Percentiles rank a stretch among this genome's conserved stretches.
phyloP scores from a whole-genome alignment of 2,888 invertebrate genomes.

The Agonopterix alstromeriana region DNA sequence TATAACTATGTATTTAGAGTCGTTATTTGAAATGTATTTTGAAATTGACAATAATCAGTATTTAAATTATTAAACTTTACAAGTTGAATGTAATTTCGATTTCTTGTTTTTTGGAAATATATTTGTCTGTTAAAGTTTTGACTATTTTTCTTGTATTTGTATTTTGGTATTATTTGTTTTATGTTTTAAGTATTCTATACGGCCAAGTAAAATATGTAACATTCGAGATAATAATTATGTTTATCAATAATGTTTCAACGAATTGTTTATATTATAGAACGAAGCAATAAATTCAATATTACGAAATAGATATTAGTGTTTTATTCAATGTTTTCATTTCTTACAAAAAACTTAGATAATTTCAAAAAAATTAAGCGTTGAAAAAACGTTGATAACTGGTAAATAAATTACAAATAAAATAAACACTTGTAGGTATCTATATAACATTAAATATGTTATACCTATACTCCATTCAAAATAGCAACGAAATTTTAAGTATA shows the following conservation, averaged over 20 bases:
- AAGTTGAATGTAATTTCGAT: slow-evolving; percentile 29
- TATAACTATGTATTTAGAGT: slow-evolving; percentile 22
- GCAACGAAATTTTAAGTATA: too few species aligned
- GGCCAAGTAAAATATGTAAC: slow-evolving; percentile 37
- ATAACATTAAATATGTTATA: too few species aligned
- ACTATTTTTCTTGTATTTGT: slow-evolving; percentile 54
- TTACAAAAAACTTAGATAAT: background rate
- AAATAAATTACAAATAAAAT: too few species aligned
- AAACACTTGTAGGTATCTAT: too few species aligned
- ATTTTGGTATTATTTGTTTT: slow-evolving; percentile 61
- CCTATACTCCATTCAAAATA: too few species aligned
- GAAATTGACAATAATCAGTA: slow-evolving; percentile 74
- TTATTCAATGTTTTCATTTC: slow-evolving; percentile 19
- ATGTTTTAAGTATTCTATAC: slow-evolving; percentile 36
- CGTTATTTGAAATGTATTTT: slow-evolving; percentile 52
- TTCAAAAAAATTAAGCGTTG: too few species aligned
- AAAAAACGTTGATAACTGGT: too few species aligned
- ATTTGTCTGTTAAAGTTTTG: slow-evolving; percentile 67
- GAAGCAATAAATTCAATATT: slow-evolving; percentile 64
- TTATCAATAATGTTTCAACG: slow-evolving; percentile 53
- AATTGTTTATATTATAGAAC: slow-evolving; percentile 67
- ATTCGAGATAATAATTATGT: slow-evolving; percentile 25
- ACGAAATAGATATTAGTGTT: slow-evolving; percentile 26
- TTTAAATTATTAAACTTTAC: slow-evolving; percentile 57
- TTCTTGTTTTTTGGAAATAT: slow-evolving; percentile 60